These are phyloP conservation scores for Tachina grossa DNA, from an alignment of 2,888 invertebrate genomes.

Conservation along the genomic window DNA sequence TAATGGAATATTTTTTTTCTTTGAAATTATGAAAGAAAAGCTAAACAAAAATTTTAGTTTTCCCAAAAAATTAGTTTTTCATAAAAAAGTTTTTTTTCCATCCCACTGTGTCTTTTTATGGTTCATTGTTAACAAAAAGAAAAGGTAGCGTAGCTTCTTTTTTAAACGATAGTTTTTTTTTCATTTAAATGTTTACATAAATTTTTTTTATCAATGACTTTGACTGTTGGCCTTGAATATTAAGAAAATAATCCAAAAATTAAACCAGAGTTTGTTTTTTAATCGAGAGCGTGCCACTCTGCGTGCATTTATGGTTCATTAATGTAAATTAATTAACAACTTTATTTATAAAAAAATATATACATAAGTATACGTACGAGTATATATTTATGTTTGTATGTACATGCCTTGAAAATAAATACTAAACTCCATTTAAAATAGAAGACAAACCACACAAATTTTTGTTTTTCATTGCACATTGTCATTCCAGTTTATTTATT, in stretches of 20 bases:
- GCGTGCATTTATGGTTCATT: neutral
- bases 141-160: slow-evolving; percentile 13
- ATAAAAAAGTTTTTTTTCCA: neutral
- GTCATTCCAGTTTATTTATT: no score
- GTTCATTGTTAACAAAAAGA: neutral
- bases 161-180: slow-evolving; percentile 8
- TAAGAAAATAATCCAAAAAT: slow-evolving; percentile 25
- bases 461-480: no score
- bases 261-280: neutral
- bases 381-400: no score
- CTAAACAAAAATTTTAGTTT: no score
- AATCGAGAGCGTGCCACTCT: neutral
- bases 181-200: neutral
- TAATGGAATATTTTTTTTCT: no score
- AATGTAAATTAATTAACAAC: slow-evolving; percentile 44
- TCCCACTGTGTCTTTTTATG: neutral
- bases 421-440: no score
- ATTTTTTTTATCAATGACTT: slow-evolving; percentile 41
- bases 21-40: no score
- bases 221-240: slow-evolving; percentile 56
- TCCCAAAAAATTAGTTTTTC: neutral
- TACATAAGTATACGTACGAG: neutral
- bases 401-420: no score
- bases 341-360: slow-evolving; percentile 10
- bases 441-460: no score